Evolutionary conservation across 53 echinoderm and acorn worm genomes (phyloP).

Genomic region (Glandiceps talaboti): DNA sequence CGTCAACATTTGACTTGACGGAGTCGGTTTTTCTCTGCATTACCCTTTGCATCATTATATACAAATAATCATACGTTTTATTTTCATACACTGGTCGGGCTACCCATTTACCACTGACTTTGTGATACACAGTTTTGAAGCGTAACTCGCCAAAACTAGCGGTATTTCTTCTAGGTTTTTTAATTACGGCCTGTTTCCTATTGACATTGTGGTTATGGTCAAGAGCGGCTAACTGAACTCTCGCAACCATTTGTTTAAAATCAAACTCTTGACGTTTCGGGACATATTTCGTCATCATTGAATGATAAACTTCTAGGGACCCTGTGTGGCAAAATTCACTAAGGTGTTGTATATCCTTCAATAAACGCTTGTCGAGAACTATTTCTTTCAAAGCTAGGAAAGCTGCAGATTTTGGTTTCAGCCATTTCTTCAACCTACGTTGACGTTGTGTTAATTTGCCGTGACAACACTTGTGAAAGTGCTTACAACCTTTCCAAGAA

Average conservation of each 20-base stretch:
- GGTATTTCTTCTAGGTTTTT: neutral
- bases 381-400: slow-evolving; percentile 34
- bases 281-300: slow-evolving; percentile 28
- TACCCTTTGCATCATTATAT: too few species aligned
- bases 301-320: slow-evolving; percentile 28
- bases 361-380: slow-evolving; percentile 22
- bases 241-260: slow-evolving; percentile 22
- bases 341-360: slow-evolving; percentile 26
- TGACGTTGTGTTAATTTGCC: too few species aligned
- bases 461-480: too few species aligned
- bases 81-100: slow-evolving; percentile 8
- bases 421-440: slow-evolving; percentile 19
- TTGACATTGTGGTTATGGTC: slow-evolving; percentile 40
- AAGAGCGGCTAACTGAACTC: slow-evolving; percentile 25
- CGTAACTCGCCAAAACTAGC: neutral
- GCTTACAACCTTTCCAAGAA: neutral
- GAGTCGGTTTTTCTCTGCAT: too few species aligned
- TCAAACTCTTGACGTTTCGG: slow-evolving; percentile 29
- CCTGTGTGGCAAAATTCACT: slow-evolving; percentile 47
- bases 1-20: too few species aligned
- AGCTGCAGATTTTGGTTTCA: slow-evolving; percentile 25
- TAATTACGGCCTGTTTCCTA: slow-evolving; percentile 7
- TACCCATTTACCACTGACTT: slow-evolving; percentile 4
- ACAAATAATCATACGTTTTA: too few species aligned
- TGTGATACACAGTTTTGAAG: neutral